Evolutionary conservation across 1,140 invertebrate genomes (phyloP).

Genomic region (Lordiphosa mommai): DNA sequence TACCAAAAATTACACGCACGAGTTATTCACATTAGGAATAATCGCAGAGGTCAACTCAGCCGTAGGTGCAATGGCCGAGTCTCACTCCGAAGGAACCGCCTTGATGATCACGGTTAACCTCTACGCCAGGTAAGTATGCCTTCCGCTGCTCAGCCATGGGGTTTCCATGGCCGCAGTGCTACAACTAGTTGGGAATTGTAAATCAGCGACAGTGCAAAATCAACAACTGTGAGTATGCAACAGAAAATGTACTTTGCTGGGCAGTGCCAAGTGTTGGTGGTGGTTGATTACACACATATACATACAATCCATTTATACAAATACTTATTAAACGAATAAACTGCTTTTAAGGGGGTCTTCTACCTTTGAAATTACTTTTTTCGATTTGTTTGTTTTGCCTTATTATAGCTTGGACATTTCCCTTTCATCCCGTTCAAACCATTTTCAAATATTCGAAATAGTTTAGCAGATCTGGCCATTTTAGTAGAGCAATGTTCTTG

Average conservation of each 20-base stretch:
- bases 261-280: no score
- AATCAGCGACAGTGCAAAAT: neutral
- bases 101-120: constrained; percentile 84
- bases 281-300: no score
- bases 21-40: constrained; percentile 79
- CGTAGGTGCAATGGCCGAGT: constrained; percentile 76
- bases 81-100: constrained; percentile 84
- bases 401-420: no score
- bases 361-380: no score
- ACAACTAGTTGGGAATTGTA: constrained; percentile 43
- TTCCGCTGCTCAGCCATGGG: constrained; percentile 9
- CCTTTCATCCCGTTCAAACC: no score
- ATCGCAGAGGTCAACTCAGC: constrained; percentile 76
- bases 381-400: no score
- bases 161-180: neutral
- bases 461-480: no score
- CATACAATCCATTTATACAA: no score
- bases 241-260: neutral
- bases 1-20: constrained; percentile 79
- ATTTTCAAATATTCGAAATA: neutral
- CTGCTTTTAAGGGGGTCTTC: no score
- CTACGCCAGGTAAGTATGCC: constrained; percentile 82
- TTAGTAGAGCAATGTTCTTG: no score
- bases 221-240: constrained; percentile 17
- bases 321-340: no score